These are phyloP conservation scores for Stegostoma tigrinum DNA, from an alignment of 2,113 vertebrate genomes.

Conservation along the genomic window DNA sequence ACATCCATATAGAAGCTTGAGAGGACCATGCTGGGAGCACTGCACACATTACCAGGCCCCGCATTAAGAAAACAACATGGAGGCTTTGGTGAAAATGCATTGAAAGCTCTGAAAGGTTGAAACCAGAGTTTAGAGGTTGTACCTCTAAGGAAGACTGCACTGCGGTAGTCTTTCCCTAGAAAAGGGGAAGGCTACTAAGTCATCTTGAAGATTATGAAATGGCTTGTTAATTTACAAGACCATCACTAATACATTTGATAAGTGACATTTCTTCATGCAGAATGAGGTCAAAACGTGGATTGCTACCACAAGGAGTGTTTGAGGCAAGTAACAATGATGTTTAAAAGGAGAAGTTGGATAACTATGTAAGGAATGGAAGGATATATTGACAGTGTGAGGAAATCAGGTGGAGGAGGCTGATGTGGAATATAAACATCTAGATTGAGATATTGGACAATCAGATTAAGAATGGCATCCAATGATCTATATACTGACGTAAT, in stretches of 20 bases:
- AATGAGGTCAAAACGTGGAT: not conserved
- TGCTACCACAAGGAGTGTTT: not conserved
- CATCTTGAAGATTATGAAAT: not conserved
- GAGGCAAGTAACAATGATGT: not conserved
- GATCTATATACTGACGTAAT: not conserved
- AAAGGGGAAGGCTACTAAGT: not conserved
- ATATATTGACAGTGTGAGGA: not conserved
- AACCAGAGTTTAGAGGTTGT: not conserved
- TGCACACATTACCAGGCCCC: not conserved
- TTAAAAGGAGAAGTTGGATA: not conserved
- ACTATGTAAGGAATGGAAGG: not conserved
- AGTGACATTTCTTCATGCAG: not conserved
- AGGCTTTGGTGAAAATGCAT: not conserved
- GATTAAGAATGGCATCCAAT: not conserved
- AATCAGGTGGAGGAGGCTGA: not conserved
- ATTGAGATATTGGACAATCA: not conserved
- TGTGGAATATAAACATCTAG: not conserved
- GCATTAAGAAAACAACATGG: not conserved
- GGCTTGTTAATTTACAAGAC: not conserved
- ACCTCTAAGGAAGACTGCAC: not conserved
- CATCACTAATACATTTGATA: not conserved
- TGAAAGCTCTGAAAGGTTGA: not conserved
- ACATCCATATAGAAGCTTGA: not conserved
- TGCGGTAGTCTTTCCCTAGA: not conserved
- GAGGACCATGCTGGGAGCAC: not conserved